Evolutionary conservation across 92 coral and sea anemone genomes (phyloP).

Genomic region (Heliopora coerulea): DNA sequence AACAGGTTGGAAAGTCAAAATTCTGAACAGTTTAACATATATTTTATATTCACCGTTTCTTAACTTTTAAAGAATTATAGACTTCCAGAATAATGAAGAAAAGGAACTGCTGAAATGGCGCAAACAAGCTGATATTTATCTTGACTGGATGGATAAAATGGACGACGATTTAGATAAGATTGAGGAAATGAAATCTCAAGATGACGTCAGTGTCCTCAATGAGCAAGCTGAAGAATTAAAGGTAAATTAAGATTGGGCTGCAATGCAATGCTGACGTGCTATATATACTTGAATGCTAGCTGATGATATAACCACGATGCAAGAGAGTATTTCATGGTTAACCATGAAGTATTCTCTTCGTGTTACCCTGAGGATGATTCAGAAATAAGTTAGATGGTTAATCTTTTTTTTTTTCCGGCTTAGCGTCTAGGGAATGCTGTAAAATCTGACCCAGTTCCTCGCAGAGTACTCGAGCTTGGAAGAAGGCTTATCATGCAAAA

Average conservation of each 20-base stretch:
- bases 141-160: constrained; percentile 28
- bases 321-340: too few species aligned
- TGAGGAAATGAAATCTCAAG: constrained; percentile 23
- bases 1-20: constrained; percentile 7
- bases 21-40: not conserved
- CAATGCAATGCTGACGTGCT: too few species aligned
- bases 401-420: not conserved
- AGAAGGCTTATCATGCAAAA: constrained; percentile 17
- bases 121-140: constrained; percentile 8
- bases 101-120: constrained; percentile 15
- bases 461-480: constrained; percentile 12
- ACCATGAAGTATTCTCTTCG: too few species aligned
- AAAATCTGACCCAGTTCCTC: constrained; percentile 30
- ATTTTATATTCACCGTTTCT: not conserved
- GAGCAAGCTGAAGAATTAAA: constrained; percentile 11
- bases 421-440: constrained; percentile 14
- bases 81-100: constrained; percentile 8
- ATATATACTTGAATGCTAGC: too few species aligned
- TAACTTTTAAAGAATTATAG: not conserved
- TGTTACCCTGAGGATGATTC: not conserved
- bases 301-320: too few species aligned
- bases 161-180: constrained; percentile 12
- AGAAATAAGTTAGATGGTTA: not conserved
- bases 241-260: too few species aligned
- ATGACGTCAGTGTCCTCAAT: constrained; percentile 1